phyloP scores from a whole-genome alignment of 1,140 invertebrate genomes.

The Sycobia sp. region DNA sequence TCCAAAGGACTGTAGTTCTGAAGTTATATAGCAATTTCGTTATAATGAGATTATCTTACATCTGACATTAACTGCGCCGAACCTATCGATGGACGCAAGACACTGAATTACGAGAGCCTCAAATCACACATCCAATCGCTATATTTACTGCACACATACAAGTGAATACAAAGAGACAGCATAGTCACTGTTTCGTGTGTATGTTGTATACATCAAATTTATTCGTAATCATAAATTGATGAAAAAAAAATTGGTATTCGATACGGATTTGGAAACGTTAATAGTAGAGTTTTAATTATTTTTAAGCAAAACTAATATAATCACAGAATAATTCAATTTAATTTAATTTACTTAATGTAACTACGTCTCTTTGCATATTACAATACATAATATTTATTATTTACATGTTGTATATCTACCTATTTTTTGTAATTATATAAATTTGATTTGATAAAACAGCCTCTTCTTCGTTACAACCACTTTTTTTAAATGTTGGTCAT shows the following conservation, averaged over 20 bases:
- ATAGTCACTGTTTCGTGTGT: conserved; percentile 29
- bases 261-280: conserved; percentile 7
- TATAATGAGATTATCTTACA: conserved; percentile 30
- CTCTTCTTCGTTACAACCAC: conserved; percentile 44
- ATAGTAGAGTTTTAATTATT: conserved; percentile 28
- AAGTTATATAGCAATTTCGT: conserved; percentile 22
- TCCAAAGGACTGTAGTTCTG: conserved; percentile 23
- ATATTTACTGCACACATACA: conserved; percentile 43
- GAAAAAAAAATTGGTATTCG: conserved; percentile 17
- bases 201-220: conserved; percentile 29
- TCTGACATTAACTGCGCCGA: conserved; percentile 27
- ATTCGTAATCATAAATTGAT: conserved; percentile 13
- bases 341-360: conserved; percentile 47
- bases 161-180: conserved; percentile 44
- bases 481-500: conserved; percentile 28
- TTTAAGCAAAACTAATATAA: conserved; percentile 43
- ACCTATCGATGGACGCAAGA: conserved; percentile 27
- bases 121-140: conserved; percentile 42
- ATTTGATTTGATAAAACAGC: conserved; percentile 58
- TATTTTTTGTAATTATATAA: conserved; percentile 47
- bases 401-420: conserved; percentile 45
- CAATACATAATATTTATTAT: conserved; percentile 34
- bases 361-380: conserved; percentile 32
- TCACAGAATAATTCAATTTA: conserved; percentile 58
- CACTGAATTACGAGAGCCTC: conserved; percentile 36